Base-by-base conservation (phyloP, 2,797 vertebrate genomes). In the Enteromius viviparus region DNA sequence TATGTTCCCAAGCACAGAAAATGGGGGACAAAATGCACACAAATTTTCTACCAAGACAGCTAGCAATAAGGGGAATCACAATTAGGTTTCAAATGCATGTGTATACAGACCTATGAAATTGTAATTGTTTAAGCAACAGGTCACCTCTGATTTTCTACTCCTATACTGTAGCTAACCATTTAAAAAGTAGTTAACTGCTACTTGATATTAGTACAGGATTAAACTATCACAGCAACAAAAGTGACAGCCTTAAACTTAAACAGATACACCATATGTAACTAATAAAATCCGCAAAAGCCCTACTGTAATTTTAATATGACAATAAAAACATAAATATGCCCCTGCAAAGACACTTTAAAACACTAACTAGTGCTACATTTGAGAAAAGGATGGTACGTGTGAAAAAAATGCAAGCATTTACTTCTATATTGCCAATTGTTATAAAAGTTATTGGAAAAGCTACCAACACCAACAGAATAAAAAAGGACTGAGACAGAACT, bases 21-120 rank as follows among this genome's bases (percentile, higher is more conserved):
- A 26, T 23, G 21, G 3, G 21, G 6, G 5, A 15, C 21, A 71
- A 55, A 80, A 66, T 58, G 29, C 68, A 85, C 83, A 77, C 66
- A 80, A 45, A 81, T 83, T 78, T 78, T 64, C 34, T 69, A 60
- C 49, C 60, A 58, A 29, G 53, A 83, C 47, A 80, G 32, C 15
- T 68, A 76, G 55, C 29, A 76, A 72, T 47, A 51, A 76, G 42
- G 17, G 14, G 60, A 84, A 81, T 76, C 70, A n/a, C 11, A n/a
- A 55, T 69, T 49, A 68, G 82, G 78, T 62, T 32, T 66, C 45
- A 80, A 65, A 60, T 47, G 58, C 10, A 82, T 69, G 37, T 65
- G 69, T 55, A 53, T 78, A 66, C 69, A 76, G 21, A 23, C 75
- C 6, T 77, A 45, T 55, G 53, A 68, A 76, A 40, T 47, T 76